These are phyloP conservation scores for Craniophora ligustri DNA, from an alignment of 2,888 invertebrate genomes.

Conservation along the genomic window DNA sequence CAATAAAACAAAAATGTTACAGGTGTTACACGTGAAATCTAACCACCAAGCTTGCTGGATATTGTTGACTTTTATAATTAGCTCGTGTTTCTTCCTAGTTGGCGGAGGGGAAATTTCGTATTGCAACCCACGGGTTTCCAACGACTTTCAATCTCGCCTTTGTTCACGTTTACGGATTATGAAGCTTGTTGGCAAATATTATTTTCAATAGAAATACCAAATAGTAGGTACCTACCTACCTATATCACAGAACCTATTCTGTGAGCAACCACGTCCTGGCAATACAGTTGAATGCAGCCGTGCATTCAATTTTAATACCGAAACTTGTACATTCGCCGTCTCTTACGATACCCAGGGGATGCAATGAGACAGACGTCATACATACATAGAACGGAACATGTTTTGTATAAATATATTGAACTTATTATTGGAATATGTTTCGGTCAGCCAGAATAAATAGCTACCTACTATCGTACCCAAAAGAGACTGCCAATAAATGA, in stretches of 20 bases:
- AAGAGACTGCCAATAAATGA: conserved; percentile 56
- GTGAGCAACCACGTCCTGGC: conserved; percentile 1
- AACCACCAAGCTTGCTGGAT: too few species aligned
- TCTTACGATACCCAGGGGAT: conserved; percentile 15
- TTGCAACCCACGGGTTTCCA: too few species aligned
- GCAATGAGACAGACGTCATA: conserved; percentile 16
- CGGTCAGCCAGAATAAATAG: conserved; percentile 28
- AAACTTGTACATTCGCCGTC: conserved; percentile 27
- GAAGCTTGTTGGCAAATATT: not conserved
- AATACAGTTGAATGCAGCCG: conserved; percentile 35
- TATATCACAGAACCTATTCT: not conserved
- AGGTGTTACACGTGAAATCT: too few species aligned
- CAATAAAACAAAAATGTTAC: too few species aligned
- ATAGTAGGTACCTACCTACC: too few species aligned
- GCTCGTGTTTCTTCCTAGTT: too few species aligned
- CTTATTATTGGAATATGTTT: conserved; percentile 17
- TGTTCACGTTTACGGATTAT: not conserved
- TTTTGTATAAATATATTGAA: conserved; percentile 5
- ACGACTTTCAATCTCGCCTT: too few species aligned
- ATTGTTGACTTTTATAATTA: too few species aligned
- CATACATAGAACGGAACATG: conserved; percentile 1
- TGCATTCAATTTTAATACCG: conserved; percentile 45
- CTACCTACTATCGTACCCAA: conserved; percentile 27
- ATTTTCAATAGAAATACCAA: not conserved
- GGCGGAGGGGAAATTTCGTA: too few species aligned